phyloP scores from a whole-genome alignment of 2,797 vertebrate genomes.

The Tapirus indicus region DNA sequence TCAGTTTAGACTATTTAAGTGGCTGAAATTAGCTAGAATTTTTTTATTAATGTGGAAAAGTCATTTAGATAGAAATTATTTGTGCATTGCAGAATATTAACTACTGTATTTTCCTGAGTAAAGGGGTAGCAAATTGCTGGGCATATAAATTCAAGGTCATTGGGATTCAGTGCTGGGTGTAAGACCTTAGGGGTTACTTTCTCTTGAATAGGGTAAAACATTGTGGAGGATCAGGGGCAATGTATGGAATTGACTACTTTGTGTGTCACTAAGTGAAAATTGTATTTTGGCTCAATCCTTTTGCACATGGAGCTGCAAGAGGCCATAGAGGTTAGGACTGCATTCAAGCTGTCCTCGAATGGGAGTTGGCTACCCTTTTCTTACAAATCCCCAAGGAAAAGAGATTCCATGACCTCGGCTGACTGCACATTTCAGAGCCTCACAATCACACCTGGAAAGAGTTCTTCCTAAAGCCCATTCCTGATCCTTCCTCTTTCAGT shows the following conservation, averaged over 20 bases:
- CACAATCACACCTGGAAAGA: not conserved
- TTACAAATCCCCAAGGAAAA: slow-evolving; percentile 55
- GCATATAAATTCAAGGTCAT: not conserved
- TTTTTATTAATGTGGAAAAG: not conserved
- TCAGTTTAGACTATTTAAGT: not conserved
- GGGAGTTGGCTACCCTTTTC: slow-evolving; percentile 49
- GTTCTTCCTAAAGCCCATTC: not conserved
- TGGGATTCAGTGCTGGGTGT: not conserved
- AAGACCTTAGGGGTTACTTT: not conserved
- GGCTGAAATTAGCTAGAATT: not conserved
- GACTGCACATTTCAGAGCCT: slow-evolving; percentile 51
- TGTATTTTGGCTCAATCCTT: slow-evolving; percentile 59
- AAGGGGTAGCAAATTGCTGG: not conserved
- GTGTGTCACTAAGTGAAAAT: slow-evolving; percentile 33
- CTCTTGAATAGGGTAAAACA: not conserved
- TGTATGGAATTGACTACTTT: slow-evolving; percentile 19
- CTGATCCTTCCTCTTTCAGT: slow-evolving; percentile 54
- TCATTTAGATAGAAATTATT: not conserved
- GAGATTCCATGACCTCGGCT: slow-evolving; percentile 36
- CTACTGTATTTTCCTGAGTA: not conserved
- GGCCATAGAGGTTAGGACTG: slow-evolving; percentile 64
- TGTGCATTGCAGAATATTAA: not conserved
- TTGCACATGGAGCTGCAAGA: not conserved
- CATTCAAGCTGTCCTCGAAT: slow-evolving; percentile 59
- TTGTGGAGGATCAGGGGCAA: not conserved